Base-by-base conservation (phyloP, 1,140 invertebrate species). In the Camponotus vicinus region DNA sequence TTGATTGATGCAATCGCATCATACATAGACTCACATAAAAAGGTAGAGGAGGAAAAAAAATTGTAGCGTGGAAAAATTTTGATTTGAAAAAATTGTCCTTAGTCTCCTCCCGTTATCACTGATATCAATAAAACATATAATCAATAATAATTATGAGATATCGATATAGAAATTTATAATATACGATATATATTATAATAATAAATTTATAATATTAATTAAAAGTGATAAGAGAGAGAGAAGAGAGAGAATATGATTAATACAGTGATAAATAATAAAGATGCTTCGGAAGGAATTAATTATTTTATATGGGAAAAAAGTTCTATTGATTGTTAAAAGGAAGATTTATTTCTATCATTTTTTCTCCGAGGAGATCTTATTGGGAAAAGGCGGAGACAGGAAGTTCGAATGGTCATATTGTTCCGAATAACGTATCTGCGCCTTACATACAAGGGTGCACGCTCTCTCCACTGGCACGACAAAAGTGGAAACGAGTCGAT, bases 401-500 rank as follows among this genome's bases (percentile, higher is more conserved):
- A 75, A 57, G 45, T 70, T 82, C 21, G 77, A 61, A 49, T 57
- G 49, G 45, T 85, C 76, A 80, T 90, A 88, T 82, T 79, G 88
- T 85, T 59, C 15, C 37, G 21, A 57, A 82, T 89, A 90, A 83
- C 70, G 73, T 64, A 86, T 79, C 69, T 78, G 13, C 15, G 40
- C 32, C 59, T 89, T 79, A 87, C 52, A 79, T 37, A 64, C 61
- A 85, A 80, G 40, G 77, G 21, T 77, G 45, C 61, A 34, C 45
- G 37, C 75, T 80, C 42, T 80, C 42, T 79, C 76, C 45, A 66
- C 45, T 83, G 37, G 49, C 32, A 52, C 71, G 86, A 90, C 89
- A 90, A 90, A 90, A 82, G 88, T 90, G 89, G 88, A 88, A 90
- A 90, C 70, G 88, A 78, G 59, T 52, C 64, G 89, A 90, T 90